Conservation (phyloP, 2,797 vertebrate genomes). For the Vultur gryphus region DNA sequence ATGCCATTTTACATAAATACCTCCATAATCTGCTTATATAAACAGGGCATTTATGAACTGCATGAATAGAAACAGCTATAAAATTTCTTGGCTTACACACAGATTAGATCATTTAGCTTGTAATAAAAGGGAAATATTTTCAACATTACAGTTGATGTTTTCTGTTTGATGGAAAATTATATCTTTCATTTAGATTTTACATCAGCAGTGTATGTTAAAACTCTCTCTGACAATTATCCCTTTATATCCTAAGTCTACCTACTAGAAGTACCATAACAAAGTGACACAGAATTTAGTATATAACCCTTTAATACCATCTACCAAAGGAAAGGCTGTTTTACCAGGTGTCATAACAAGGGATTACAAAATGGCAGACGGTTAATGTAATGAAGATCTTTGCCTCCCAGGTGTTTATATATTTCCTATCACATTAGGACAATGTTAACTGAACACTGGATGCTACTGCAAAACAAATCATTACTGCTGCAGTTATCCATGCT, state of each 20-base stretch:
- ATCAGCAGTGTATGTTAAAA: not conserved
- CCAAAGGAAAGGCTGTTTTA: not conserved
- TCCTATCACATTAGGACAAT: not conserved
- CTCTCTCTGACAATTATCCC: not conserved
- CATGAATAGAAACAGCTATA: not conserved
- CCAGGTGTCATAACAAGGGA: not conserved
- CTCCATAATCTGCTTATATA: slow-evolving; percentile 1
- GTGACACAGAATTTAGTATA: not conserved
- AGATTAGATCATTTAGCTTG: not conserved
- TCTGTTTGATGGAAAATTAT: not conserved
- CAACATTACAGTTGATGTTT: not conserved
- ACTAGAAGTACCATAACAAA: not conserved
- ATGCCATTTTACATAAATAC: not conserved
- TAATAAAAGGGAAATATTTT: slow-evolving; percentile 23
- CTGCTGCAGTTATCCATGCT: not conserved
- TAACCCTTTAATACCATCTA: not conserved
- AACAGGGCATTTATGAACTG: not conserved
- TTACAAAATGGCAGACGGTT: not conserved
- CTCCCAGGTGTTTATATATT: not conserved
- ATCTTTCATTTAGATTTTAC: not conserved
- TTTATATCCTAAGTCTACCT: not conserved
- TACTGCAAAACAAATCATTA: not conserved
- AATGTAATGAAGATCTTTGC: not conserved
- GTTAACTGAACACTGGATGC: not conserved
- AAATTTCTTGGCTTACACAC: not conserved